Conservation (phyloP, 2,113 vertebrate genomes). For the Boleophthalmus pectinirostris region DNA sequence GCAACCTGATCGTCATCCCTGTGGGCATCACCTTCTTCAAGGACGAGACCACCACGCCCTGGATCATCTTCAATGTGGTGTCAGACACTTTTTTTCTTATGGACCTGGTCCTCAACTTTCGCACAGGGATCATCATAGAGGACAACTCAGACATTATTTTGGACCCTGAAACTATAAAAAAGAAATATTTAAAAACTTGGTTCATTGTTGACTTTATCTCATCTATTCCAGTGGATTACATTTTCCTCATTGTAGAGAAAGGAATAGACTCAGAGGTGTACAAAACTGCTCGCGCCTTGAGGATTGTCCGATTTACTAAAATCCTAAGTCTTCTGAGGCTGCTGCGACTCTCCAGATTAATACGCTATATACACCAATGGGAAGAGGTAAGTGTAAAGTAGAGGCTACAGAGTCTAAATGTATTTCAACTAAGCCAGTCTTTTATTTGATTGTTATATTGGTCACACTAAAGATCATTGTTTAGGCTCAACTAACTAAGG, state of each 20-base stretch:
- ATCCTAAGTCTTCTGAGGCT: conserved; percentile 92
- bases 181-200: conserved; percentile 96
- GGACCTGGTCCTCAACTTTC: conserved; percentile 97
- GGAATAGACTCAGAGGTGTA: conserved; percentile 98
- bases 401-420: neutral
- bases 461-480: neutral
- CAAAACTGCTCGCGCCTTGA: conserved; percentile 92
- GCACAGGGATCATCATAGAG: conserved; percentile 96
- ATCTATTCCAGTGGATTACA: conserved; percentile 98
- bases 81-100: conserved; percentile 98
- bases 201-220: conserved; percentile 98
- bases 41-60: conserved; percentile 94
- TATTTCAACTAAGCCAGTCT: neutral
- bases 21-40: conserved; percentile 99
- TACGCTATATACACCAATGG: conserved; percentile 97
- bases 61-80: conserved; percentile 98
- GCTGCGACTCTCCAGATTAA: conserved; percentile 89
- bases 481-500: neutral
- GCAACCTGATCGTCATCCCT: conserved; percentile 97
- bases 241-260: conserved; percentile 97
- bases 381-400: conserved; percentile 83
- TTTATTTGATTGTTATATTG: neutral
- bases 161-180: conserved; percentile 94
- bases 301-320: conserved; percentile 96
- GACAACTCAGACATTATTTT: conserved; percentile 98